A percentile compares a stretch with the other conserved stretches of the same genome.
Evolutionary conservation across 92 coral and sea anemone genomes (phyloP).

Genomic region (Zoanthus sociatus): DNA sequence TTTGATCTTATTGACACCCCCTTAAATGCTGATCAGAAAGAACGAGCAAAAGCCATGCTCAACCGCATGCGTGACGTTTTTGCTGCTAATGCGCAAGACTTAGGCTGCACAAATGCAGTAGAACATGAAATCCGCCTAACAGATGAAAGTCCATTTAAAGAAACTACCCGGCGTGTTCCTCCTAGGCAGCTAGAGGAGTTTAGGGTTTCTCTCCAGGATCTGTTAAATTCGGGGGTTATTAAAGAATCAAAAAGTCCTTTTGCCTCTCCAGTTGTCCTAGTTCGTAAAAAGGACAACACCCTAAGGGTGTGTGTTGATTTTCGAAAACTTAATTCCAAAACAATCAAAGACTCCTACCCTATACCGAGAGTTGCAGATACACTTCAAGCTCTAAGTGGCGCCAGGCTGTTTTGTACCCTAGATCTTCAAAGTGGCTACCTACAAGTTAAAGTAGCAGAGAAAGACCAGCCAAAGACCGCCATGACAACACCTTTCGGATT

Average conservation of each 20-base stretch:
- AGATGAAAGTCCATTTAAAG: constrained; percentile 40
- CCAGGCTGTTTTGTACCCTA: constrained; percentile 59
- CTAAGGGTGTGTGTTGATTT: constrained; percentile 29
- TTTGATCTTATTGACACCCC: constrained; percentile 15
- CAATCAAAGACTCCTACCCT: constrained; percentile 58
- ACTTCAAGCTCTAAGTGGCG: constrained; percentile 57
- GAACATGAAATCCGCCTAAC: neutral
- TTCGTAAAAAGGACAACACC: constrained; percentile 46
- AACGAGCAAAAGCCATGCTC: neutral
- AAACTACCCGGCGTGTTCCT: constrained; percentile 39
- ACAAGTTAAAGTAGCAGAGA: constrained; percentile 51
- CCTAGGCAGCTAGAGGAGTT: constrained; percentile 45
- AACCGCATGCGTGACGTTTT: constrained; percentile 14
- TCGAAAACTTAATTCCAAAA: constrained; percentile 61
- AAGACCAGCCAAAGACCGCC: constrained; percentile 57
- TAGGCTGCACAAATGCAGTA: constrained; percentile 20
- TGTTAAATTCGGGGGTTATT: constrained; percentile 45
- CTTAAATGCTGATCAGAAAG: constrained; percentile 20
- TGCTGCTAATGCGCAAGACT: neutral
- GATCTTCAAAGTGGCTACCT: constrained; percentile 66
- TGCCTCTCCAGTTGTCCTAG: constrained; percentile 53
- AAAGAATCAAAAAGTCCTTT: constrained; percentile 49
- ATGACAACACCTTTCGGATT: constrained; percentile 67
- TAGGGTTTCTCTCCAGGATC: neutral
- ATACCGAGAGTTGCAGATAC: constrained; percentile 56